Evolutionary conservation across 2,888 invertebrate species (phyloP).

Genomic region (Euzophera pinguis): DNA sequence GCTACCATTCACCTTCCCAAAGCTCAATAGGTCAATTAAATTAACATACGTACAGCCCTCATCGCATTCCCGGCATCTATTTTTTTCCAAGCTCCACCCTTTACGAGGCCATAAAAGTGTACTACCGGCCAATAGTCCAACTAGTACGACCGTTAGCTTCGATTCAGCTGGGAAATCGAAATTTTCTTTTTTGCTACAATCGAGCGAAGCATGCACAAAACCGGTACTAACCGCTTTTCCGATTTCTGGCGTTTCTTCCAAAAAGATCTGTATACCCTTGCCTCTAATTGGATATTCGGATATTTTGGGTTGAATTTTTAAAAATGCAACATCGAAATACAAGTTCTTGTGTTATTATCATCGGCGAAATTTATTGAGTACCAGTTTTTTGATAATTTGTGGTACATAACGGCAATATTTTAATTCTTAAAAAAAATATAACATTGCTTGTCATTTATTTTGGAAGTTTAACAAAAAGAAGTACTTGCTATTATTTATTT

Average conservation of each 20-base stretch:
- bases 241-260: conserved; percentile 1
- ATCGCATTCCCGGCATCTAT: conserved; percentile 32
- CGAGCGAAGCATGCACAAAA: conserved; percentile 5
- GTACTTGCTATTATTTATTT: too few species aligned
- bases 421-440: too few species aligned
- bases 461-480: too few species aligned
- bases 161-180: conserved; percentile 11
- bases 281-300: background rate
- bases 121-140: conserved; percentile 46
- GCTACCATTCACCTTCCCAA: conserved; percentile 18
- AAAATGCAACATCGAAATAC: too few species aligned
- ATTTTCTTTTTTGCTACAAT: conserved; percentile 7
- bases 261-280: background rate
- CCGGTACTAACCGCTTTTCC: conserved; percentile 1
- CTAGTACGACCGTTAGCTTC: conserved; percentile 28
- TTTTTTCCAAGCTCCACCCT: conserved; percentile 47
- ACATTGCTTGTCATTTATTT: too few species aligned
- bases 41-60: conserved; percentile 52
- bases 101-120: conserved; percentile 62
- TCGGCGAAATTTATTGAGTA: too few species aligned
- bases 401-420: too few species aligned
- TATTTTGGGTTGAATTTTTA: background rate
- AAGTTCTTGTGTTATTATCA: too few species aligned
- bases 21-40: conserved; percentile 41
- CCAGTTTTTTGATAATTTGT: too few species aligned